phyloP scores from a whole-genome alignment of 2,888 invertebrate genomes.

The Sicus ferrugineus region DNA sequence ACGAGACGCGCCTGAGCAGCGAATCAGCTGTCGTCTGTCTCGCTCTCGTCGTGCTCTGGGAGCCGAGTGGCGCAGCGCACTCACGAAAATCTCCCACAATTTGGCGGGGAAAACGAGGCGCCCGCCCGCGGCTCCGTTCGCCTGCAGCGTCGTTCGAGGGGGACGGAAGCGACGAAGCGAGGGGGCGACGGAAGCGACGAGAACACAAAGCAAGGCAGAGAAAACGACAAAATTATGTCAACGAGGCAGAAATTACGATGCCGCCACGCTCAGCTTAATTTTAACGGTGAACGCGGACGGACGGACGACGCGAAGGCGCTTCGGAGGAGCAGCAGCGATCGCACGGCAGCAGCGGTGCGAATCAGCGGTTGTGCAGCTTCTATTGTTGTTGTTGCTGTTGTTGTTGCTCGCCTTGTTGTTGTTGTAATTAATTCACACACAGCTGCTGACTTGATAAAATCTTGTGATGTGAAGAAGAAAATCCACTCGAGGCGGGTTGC shows the following conservation, averaged over 20 bases:
- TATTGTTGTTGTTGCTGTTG: not conserved
- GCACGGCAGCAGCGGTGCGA: slow-evolving; percentile 23
- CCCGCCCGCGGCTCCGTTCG: not conserved
- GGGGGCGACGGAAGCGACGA: not conserved
- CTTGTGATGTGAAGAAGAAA: too few relatives aligned
- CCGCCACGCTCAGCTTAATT: slow-evolving; percentile 11
- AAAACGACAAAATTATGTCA: slow-evolving; percentile 27
- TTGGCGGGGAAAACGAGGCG: not conserved
- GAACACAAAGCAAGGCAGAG: not conserved
- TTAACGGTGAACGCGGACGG: slow-evolving; percentile 20
- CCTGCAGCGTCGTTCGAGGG: not conserved
- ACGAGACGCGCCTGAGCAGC: not conserved
- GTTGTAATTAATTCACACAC: slow-evolving; percentile 36
- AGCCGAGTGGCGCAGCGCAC: not conserved
- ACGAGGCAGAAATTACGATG: slow-evolving; percentile 18
- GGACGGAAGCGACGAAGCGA: not conserved
- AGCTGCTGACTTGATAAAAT: too few relatives aligned
- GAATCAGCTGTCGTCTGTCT: slow-evolving; percentile 7
- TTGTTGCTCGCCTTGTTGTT: slow-evolving; percentile 3
- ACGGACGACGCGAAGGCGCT: not conserved
- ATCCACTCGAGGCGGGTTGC: not conserved
- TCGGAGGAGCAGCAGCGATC: slow-evolving; percentile 8
- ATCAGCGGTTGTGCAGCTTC: slow-evolving; percentile 27
- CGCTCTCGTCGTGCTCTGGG: slow-evolving; percentile 17
- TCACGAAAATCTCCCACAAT: slow-evolving; percentile 6